Evolutionary conservation across 2,113 vertebrate genomes (phyloP).

Genomic region (Oxygymnocypris stewartii): DNA sequence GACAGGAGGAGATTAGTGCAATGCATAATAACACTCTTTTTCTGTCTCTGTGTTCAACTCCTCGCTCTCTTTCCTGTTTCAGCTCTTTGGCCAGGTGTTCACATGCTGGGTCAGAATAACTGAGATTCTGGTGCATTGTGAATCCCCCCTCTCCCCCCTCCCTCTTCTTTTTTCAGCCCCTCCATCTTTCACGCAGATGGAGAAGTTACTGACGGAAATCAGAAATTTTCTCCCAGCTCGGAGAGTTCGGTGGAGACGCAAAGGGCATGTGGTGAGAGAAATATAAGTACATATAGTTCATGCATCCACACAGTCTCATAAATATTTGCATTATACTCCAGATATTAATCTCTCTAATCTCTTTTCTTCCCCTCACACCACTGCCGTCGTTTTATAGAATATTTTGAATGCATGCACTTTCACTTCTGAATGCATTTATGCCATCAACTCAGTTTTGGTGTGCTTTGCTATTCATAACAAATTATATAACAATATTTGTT

Average conservation of each 20-base stretch:
- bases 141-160: conserved; percentile 34
- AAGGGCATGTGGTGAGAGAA: conserved; percentile 82
- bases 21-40: background rate
- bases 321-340: conserved; percentile 7
- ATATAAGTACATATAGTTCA: conserved; percentile 11
- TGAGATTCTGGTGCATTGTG: conserved; percentile 4
- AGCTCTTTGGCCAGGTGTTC: conserved; percentile 37
- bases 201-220: conserved; percentile 77
- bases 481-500: conserved; percentile 2
- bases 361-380: background rate
- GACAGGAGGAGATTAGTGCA: conserved; percentile 8
- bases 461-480: background rate
- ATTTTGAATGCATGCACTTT: background rate
- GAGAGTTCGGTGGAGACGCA: conserved; percentile 81
- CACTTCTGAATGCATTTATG: background rate
- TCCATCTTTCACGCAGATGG: conserved; percentile 82
- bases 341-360: conserved; percentile 22
- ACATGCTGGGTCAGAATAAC: conserved; percentile 33
- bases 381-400: background rate
- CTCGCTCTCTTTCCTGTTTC: conserved; percentile 27
- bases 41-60: background rate
- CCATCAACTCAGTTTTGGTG: background rate
- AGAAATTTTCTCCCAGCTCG: conserved; percentile 83
- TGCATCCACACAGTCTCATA: conserved; percentile 19
- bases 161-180: conserved; percentile 58